Evolutionary conservation across 2,888 invertebrate genomes (phyloP).

Genomic region (Drosophila imparisetae): DNA sequence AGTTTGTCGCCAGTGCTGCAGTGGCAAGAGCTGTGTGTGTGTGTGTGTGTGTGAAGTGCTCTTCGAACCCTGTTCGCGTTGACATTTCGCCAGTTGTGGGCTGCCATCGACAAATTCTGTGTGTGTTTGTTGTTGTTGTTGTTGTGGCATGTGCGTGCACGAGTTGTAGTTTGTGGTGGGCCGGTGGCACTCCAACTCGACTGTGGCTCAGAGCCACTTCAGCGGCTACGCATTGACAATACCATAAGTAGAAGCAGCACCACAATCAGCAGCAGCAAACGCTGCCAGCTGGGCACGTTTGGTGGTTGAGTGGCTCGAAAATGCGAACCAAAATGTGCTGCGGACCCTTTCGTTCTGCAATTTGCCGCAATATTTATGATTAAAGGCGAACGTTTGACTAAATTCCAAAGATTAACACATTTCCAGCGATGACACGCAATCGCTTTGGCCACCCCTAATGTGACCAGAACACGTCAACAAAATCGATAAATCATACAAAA

Average conservation of each 20-base stretch:
- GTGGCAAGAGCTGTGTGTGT: conserved; percentile 1
- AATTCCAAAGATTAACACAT: conserved; percentile 76
- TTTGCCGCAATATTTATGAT: conserved; percentile 64
- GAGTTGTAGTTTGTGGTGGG: conserved; percentile 75
- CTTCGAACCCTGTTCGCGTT: conserved; percentile 46
- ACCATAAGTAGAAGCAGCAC: conserved; percentile 31
- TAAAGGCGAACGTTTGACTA: conserved; percentile 75
- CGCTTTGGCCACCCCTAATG: conserved; percentile 51
- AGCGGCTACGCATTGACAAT: conserved; percentile 61
- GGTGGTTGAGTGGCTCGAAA: conserved; percentile 63
- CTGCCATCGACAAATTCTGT: conserved; percentile 54
- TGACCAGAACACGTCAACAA: conserved; percentile 58
- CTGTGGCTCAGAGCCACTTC: conserved; percentile 44
- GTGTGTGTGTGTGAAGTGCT: conserved; percentile 33
- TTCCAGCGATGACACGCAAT: conserved; percentile 73
- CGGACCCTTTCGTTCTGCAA: conserved; percentile 10
- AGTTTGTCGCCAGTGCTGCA: conserved; percentile 66
- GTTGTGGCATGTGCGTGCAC: conserved; percentile 62
- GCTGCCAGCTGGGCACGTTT: conserved; percentile 77
- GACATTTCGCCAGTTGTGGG: conserved; percentile 69
- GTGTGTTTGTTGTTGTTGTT: conserved; percentile 9
- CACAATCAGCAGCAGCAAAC: conserved; percentile 23
- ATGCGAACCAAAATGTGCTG: conserved; percentile 9
- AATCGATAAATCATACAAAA: conserved; percentile 40
- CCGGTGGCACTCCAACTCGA: conserved; percentile 11